Evolutionary conservation across 1,140 invertebrate species (phyloP).

Genomic region (Spodoptera frugiperda): DNA sequence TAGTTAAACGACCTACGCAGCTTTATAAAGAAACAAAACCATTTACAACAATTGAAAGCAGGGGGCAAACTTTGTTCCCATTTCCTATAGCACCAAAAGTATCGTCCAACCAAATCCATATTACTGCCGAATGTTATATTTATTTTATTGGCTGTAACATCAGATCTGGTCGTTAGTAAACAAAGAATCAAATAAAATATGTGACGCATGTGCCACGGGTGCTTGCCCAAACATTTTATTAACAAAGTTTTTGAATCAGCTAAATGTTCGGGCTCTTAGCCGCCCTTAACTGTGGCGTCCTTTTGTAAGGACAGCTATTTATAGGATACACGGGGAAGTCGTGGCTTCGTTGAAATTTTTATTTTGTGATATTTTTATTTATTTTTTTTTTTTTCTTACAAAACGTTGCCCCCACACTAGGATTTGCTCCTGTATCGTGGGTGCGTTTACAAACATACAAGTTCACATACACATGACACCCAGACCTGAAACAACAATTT

Average conservation of each 20-base stretch:
- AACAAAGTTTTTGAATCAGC: conserved; percentile 51
- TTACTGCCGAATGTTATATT: conserved; percentile 14
- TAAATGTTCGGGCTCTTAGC: background rate
- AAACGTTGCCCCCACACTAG: too few species aligned
- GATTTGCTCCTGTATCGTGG: too few species aligned
- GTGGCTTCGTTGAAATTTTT: background rate
- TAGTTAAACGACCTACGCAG: background rate
- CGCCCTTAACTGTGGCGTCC: background rate
- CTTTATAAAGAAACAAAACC: background rate
- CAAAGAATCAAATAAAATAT: conserved; percentile 48
- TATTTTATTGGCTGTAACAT: conserved; percentile 40
- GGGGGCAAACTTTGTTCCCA: background rate
- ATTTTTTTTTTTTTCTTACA: too few species aligned
- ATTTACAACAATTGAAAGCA: background rate
- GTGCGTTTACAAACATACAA: too few species aligned
- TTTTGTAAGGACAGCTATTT: conserved; percentile 25
- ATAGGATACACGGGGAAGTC: conserved; percentile 1
- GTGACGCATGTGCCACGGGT: conserved; percentile 35
- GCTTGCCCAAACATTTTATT: conserved; percentile 52
- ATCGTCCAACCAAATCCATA: background rate
- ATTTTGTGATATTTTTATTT: too few species aligned
- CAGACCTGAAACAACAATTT: too few species aligned
- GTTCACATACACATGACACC: too few species aligned
- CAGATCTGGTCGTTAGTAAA: conserved; percentile 48
- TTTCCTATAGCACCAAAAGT: background rate